Evolutionary conservation across 2,797 vertebrate genomes (phyloP).

Genomic region (Trematomus bernacchii): DNA sequence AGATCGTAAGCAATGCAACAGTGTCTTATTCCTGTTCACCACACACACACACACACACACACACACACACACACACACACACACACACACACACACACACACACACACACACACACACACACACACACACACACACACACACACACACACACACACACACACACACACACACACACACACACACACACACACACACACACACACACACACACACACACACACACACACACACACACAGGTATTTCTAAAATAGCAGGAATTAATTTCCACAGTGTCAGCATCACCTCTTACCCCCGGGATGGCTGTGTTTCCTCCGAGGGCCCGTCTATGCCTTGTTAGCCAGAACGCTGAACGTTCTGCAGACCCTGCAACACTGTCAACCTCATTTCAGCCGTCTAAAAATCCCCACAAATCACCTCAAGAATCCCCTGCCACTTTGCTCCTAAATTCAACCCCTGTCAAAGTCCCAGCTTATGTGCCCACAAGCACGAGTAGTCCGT

Average conservation of each 20-base stretch:
- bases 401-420: conserved; percentile 75
- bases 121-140: conserved; percentile 47
- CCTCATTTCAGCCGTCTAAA: conserved; percentile 68
- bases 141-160: too few species aligned
- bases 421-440: conserved; percentile 72
- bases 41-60: conserved; percentile 17
- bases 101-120: conserved; percentile 5
- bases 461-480: conserved; percentile 56
- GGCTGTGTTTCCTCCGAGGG: conserved; percentile 60
- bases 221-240: conserved; percentile 54
- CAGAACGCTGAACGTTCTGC: conserved; percentile 69
- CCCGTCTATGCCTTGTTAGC: conserved; percentile 70
- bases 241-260: conserved; percentile 54
- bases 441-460: conserved; percentile 70
- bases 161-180: too few species aligned
- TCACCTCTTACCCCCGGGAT: conserved; percentile 62
- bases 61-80: too few species aligned
- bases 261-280: conserved; percentile 74
- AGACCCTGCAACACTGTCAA: conserved; percentile 76
- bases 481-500: conserved; percentile 42
- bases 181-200: too few species aligned
- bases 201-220: conserved; percentile 33
- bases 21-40: conserved; percentile 41
- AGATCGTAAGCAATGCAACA: conserved; percentile 48
- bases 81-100: too few species aligned